Percentiles rank a stretch among this genome's conserved stretches.
Evolutionary conservation across 2,113 vertebrate genomes (phyloP).

Genomic region (Acrocephalus kingi): DNA sequence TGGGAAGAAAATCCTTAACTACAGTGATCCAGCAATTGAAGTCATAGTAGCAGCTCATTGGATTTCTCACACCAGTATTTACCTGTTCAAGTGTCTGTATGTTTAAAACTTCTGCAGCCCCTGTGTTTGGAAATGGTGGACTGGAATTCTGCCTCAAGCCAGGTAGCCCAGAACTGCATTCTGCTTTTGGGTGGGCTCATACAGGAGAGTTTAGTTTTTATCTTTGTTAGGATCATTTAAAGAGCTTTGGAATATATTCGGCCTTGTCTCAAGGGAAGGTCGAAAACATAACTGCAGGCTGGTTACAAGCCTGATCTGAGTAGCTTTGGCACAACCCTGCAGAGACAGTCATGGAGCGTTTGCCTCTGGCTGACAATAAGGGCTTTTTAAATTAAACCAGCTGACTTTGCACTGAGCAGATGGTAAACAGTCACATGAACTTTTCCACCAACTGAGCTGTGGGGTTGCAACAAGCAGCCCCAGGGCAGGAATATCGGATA

Average conservation of each 20-base stretch:
- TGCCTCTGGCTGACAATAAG: background rate
- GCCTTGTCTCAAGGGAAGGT: background rate
- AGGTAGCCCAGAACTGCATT: background rate
- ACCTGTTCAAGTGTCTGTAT: background rate
- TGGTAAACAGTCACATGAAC: constrained; percentile 43
- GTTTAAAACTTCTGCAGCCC: background rate
- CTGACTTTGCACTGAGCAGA: constrained; percentile 32
- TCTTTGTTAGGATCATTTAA: background rate
- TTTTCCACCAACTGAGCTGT: constrained; percentile 35
- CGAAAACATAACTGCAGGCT: background rate
- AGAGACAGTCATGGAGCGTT: background rate
- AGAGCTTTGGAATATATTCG: background rate
- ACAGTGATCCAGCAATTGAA: background rate
- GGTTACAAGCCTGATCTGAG: background rate
- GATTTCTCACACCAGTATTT: background rate
- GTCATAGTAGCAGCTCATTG: background rate
- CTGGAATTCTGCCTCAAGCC: background rate
- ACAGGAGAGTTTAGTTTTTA: background rate
- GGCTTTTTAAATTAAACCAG: background rate
- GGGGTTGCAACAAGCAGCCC: constrained; percentile 28
- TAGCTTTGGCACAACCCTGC: background rate
- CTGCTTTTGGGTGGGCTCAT: background rate
- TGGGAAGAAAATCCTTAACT: background rate
- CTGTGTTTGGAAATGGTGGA: rapidly evolving
- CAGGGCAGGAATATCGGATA: constrained; percentile 11